Evolutionary conservation across 2,113 vertebrate genomes (phyloP).

Genomic region (Nettapus auritus): DNA sequence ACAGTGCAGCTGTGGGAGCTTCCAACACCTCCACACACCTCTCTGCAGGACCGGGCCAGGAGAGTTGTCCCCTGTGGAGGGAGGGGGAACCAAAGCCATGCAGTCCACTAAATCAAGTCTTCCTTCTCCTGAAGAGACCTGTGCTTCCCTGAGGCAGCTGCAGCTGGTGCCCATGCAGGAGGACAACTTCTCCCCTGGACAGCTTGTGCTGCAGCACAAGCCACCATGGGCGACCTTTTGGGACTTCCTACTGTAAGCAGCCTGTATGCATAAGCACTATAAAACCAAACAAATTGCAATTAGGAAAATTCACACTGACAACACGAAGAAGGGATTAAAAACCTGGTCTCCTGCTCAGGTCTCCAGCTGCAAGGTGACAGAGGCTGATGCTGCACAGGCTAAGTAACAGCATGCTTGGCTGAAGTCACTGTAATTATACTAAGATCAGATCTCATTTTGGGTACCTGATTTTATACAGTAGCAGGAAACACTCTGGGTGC

Average conservation of each 20-base stretch:
- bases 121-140: background rate
- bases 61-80: accelerated
- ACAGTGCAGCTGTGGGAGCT: background rate
- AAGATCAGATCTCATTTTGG: background rate
- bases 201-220: background rate
- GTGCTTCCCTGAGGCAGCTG: accelerated
- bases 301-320: background rate
- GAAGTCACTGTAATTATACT: background rate
- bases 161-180: accelerated
- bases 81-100: background rate
- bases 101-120: background rate
- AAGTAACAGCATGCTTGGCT: background rate
- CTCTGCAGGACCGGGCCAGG: background rate
- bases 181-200: background rate
- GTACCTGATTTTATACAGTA: background rate
- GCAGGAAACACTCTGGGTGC: background rate
- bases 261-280: accelerated
- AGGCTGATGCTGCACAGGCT: background rate
- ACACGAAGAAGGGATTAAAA: background rate
- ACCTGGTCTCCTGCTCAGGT: background rate
- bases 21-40: background rate
- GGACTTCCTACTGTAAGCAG: background rate
- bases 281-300: background rate
- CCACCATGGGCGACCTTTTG: background rate
- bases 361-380: background rate